These are phyloP conservation scores for Idaea dimidiata DNA, from an alignment of 2,888 invertebrate genomes.

Conservation along the genomic window DNA sequence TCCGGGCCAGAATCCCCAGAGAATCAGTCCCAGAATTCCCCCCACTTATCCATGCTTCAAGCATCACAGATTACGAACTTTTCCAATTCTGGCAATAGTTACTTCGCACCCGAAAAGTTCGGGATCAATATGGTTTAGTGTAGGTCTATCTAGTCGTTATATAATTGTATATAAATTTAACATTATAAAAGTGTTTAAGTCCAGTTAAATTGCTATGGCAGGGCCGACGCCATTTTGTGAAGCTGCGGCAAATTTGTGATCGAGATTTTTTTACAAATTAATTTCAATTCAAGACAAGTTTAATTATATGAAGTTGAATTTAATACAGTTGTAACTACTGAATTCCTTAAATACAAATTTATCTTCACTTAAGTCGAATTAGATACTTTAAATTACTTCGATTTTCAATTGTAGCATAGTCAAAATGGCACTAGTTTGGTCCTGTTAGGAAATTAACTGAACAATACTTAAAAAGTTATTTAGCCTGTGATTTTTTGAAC, in stretches of 20 bases:
- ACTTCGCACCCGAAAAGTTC: constrained; percentile 77
- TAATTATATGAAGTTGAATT: too few species aligned
- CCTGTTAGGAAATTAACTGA: background rate
- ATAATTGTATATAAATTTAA: constrained; percentile 41
- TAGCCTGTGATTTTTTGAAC: background rate
- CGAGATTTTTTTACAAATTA: background rate
- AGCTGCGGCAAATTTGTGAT: background rate
- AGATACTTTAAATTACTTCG: too few species aligned
- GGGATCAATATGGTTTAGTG: constrained; percentile 80
- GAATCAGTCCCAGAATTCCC: constrained; percentile 68
- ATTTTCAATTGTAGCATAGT: constrained; percentile 17
- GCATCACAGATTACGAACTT: constrained; percentile 78
- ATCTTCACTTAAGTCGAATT: too few species aligned
- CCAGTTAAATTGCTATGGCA: constrained; percentile 10
- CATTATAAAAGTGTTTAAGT: constrained; percentile 26
- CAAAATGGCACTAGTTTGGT: background rate
- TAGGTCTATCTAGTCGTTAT: constrained; percentile 52
- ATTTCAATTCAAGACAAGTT: too few species aligned
- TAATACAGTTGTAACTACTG: too few species aligned
- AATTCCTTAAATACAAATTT: too few species aligned
- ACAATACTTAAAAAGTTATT: background rate
- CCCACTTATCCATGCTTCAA: constrained; percentile 74
- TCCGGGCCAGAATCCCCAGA: constrained; percentile 73
- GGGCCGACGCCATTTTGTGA: background rate
- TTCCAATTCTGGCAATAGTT: constrained; percentile 74